Base-by-base conservation (phyloP, 1,140 invertebrate species). In the Zaprionus gabonicus region DNA sequence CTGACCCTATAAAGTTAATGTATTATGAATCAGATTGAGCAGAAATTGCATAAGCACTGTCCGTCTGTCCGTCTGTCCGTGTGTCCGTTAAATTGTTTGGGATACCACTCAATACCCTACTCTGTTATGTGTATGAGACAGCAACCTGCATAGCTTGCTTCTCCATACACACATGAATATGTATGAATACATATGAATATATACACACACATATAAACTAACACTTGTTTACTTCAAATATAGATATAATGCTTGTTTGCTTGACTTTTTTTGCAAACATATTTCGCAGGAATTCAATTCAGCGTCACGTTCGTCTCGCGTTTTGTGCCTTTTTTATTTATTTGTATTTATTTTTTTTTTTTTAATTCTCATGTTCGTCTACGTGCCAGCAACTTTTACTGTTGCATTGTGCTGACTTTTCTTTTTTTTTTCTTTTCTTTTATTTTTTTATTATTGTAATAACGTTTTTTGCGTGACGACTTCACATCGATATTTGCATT, bases 211-310 rank as follows among this genome's bases (percentile, higher is more conserved):
- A 46, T 46, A 25, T 66, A 51, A 23, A 23, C 49, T 55, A 17
- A n/a, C 7, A n/a, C 41, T 17, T 66, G 17, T n/a, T 49, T 23
- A 69, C 44, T 20, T 20, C n/a, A 60, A 44, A 55, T 15, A 28
- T 46, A 64, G 49, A 64, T 56, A 71, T 71, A 69, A 73, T 17
- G 6, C 17, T 44, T 44, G 41, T 46, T 46, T 46, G 41, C 69
- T 78, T 27, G 15, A n/a, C 12, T 58, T 66, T 72, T 15, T 73
- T 44, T 69, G 34, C 58, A 53, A 68, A 81, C 64, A 68, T 66
- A 78, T 62, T 76, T 83, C 56, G 51, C 74, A 84, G 81, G 84
- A 84, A 88, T 88, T 84, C 75, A 88, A 81, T 88, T 78, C 75
- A 79, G 73, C 75, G 78, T 88, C 84, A 88, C 84, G 84, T 88